phyloP scores from a whole-genome alignment of 2,113 vertebrate genomes.

The Nestor notabilis region DNA sequence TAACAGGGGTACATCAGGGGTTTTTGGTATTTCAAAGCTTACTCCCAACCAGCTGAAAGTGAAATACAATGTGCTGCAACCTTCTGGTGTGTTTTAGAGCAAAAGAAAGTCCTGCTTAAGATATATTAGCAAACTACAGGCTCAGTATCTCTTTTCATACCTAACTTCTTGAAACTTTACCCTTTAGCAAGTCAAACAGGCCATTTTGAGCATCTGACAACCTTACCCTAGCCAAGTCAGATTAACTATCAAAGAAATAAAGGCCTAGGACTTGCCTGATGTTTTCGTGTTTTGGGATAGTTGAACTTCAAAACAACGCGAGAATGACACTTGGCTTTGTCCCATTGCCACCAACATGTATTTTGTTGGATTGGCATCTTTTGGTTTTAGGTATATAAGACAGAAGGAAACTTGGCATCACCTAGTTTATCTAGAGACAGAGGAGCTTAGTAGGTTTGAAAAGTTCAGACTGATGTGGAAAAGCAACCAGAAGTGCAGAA shows the following conservation, averaged over 20 bases:
- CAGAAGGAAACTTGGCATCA: not conserved
- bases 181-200: not conserved
- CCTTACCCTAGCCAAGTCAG: not conserved
- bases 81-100: not conserved
- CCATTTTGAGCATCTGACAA: slow-evolving; percentile 5
- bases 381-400: not conserved
- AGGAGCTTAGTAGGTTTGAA: not conserved
- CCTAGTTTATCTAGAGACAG: not conserved
- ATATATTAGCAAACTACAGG: not conserved
- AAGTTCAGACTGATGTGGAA: not conserved
- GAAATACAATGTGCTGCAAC: not conserved
- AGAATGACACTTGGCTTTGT: not conserved
- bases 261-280: not conserved
- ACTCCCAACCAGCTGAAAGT: not conserved
- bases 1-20: slow-evolving; percentile 18
- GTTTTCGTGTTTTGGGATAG: not conserved
- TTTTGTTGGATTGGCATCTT: not conserved
- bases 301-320: not conserved
- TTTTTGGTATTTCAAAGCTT: not conserved
- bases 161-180: not conserved
- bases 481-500: not conserved
- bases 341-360: not conserved
- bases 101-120: not conserved
- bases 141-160: not conserved
- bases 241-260: not conserved